phyloP scores from a whole-genome alignment of 2,888 invertebrate genomes.

The Euplagia quadripunctaria region DNA sequence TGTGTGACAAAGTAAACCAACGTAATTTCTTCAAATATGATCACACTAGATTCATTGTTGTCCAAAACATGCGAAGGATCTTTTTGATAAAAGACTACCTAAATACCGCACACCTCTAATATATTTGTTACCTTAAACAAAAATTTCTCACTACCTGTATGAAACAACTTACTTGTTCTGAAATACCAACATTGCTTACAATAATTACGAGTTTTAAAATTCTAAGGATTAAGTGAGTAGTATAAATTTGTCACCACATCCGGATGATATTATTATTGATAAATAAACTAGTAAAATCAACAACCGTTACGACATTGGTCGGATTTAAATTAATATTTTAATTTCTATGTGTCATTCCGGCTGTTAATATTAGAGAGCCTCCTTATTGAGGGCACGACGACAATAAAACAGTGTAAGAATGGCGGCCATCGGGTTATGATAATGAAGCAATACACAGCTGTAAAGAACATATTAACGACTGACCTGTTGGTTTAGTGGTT shows the following conservation, averaged over 20 bases:
- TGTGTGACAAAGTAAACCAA: background rate
- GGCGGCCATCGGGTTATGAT: background rate
- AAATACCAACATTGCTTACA: slow-evolving; percentile 1
- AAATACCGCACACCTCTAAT: background rate
- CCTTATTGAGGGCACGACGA: background rate
- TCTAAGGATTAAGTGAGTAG: background rate
- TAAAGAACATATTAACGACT: background rate
- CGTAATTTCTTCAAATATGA: background rate
- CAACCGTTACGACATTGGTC: background rate
- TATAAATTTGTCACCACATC: background rate
- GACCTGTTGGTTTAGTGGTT: no score
- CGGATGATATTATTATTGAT: background rate
- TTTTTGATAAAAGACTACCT: no score
- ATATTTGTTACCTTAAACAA: background rate
- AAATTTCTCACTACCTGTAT: background rate
- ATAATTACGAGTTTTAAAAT: slow-evolving; percentile 2
- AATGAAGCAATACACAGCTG: background rate
- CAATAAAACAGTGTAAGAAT: background rate
- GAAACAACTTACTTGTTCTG: no score
- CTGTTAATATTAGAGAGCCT: background rate
- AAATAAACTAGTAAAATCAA: background rate
- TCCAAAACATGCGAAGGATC: background rate
- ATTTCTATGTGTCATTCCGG: background rate
- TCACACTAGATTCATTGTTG: background rate
- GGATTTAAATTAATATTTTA: background rate